Conservation (phyloP, 2,113 vertebrate genomes). For the Pseudopipra pipra region DNA sequence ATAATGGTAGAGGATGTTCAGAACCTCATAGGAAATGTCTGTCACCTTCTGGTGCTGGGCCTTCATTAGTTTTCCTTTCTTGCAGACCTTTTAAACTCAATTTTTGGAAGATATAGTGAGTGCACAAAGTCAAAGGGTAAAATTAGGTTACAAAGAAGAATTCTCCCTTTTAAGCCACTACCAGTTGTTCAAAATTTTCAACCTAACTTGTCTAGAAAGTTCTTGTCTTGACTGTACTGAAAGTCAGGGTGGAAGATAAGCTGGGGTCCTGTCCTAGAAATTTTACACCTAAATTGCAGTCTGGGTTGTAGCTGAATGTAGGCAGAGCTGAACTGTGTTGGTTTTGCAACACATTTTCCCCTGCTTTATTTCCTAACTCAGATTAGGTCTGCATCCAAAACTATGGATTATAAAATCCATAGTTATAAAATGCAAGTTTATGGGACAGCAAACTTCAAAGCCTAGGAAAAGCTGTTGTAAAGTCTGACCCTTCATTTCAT, state of each 20-base stretch:
- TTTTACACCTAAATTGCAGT: neutral
- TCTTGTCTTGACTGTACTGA: neutral
- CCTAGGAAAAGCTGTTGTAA: neutral
- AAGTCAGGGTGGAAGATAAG: neutral
- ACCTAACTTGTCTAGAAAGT: neutral
- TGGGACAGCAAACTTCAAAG: neutral
- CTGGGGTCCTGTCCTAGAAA: neutral
- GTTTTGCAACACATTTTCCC: neutral
- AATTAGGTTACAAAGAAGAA: constrained; percentile 6
- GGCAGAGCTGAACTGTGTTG: neutral
- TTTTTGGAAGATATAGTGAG: neutral
- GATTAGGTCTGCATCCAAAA: neutral
- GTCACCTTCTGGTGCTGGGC: neutral
- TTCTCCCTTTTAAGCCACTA: neutral
- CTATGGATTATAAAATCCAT: neutral
- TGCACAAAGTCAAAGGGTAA: neutral
- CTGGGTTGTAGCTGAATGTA: neutral
- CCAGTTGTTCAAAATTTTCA: neutral
- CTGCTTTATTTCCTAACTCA: neutral
- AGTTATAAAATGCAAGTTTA: neutral
- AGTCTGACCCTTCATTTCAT: neutral
- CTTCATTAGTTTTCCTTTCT: constrained; percentile 27
- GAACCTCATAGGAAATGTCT: neutral
- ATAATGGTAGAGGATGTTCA: constrained; percentile 29
- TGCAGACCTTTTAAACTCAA: constrained; percentile 14